Conservation (phyloP, 2,113 vertebrate species). For the Cavia porcellus region DNA sequence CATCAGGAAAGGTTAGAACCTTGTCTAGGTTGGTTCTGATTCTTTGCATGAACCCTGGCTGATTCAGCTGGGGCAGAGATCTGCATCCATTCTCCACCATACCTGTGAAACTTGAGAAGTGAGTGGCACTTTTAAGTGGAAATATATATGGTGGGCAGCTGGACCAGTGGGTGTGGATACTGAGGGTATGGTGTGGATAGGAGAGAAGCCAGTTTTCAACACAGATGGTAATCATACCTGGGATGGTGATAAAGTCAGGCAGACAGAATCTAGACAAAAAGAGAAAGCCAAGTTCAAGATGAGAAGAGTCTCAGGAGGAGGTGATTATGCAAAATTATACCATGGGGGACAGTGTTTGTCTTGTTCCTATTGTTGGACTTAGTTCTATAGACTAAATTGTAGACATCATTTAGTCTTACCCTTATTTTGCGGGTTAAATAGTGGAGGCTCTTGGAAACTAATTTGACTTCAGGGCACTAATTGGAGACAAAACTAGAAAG, state of each 20-base stretch:
- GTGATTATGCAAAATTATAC: background rate
- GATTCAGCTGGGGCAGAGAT: background rate
- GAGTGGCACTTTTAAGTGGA: background rate
- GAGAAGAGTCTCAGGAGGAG: conserved; percentile 18
- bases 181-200: background rate
- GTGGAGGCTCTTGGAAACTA: background rate
- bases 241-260: background rate
- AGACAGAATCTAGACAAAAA: background rate
- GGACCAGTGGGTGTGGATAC: background rate
- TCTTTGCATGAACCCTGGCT: background rate
- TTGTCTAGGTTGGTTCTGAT: background rate
- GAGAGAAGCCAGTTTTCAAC: background rate
- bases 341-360: background rate
- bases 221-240: background rate
- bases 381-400: background rate
- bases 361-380: background rate
- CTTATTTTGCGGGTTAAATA: conserved; percentile 21
- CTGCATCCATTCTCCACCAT: background rate
- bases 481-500: background rate
- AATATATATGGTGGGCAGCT: background rate
- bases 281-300: background rate
- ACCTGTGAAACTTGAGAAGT: background rate
- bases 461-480: background rate
- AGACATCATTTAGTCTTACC: background rate
- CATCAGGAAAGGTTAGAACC: background rate